These are phyloP conservation scores for Creontiades dilutus DNA, from an alignment of 2,888 invertebrate genomes.

Conservation along the genomic window DNA sequence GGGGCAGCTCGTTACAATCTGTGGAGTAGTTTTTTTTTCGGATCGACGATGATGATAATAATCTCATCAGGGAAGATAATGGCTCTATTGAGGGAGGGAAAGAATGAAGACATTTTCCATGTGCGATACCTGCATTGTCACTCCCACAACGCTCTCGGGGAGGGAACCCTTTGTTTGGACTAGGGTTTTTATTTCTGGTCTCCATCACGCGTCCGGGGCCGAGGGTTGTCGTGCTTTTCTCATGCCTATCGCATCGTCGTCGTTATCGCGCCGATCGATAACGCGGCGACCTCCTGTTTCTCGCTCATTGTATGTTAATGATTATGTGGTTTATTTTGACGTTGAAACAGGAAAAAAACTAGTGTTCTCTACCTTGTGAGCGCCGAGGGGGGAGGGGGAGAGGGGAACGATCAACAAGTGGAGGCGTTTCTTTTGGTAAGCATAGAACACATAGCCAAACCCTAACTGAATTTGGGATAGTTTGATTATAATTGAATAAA, in stretches of 20 bases:
- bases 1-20: neutral
- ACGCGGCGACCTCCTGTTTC: slow-evolving; percentile 13
- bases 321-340: neutral
- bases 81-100: slow-evolving; percentile 62
- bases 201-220: neutral
- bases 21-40: neutral
- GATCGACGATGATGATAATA: slow-evolving; percentile 35
- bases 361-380: neutral
- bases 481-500: no score
- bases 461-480: no score
- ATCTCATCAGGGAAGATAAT: slow-evolving; percentile 64
- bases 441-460: no score
- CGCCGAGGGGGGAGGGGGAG: no score
- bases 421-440: neutral
- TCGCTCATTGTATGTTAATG: slow-evolving; percentile 50
- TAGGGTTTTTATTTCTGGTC: neutral
- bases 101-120: slow-evolving; percentile 62
- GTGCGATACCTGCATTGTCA: slow-evolving; percentile 58
- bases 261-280: slow-evolving; percentile 31
- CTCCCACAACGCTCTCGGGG: slow-evolving; percentile 52
- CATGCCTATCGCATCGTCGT: slow-evolving; percentile 28
- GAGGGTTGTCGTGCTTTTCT: slow-evolving; percentile 34
- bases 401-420: neutral
- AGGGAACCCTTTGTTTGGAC: neutral
- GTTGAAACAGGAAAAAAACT: neutral